Conservation (phyloP, 2,797 vertebrate genomes). For the Alauda arvensis region DNA sequence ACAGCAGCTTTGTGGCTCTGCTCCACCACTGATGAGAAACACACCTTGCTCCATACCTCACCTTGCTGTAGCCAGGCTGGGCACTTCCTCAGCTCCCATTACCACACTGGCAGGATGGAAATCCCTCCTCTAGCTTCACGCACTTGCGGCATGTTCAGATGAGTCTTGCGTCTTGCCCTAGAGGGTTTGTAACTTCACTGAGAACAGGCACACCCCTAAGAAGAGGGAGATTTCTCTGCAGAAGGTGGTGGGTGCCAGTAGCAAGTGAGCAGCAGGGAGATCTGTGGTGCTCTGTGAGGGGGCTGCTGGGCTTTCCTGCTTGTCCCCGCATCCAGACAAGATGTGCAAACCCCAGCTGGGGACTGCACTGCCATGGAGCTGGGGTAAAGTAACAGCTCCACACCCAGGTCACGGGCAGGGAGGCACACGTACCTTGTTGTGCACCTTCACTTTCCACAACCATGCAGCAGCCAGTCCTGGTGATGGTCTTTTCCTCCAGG, state of each 20-base stretch:
- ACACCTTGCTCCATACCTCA: background rate
- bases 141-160: accelerated
- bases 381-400: background rate
- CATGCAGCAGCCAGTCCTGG: background rate
- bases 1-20: background rate
- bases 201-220: background rate
- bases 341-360: background rate
- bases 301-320: background rate
- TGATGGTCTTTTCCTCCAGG: background rate
- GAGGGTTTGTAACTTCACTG: background rate
- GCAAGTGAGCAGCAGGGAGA: background rate
- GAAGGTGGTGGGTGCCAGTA: background rate
- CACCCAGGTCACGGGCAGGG: background rate
- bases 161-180: background rate
- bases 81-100: background rate
- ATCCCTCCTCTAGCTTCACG: background rate
- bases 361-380: background rate
- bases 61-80: background rate
- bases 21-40: background rate
- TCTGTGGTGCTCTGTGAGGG: background rate
- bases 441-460: background rate
- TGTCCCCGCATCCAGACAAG: accelerated
- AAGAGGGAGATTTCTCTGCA: background rate
- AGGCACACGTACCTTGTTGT: background rate
- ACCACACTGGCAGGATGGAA: background rate